Conservation (phyloP, 2,113 vertebrate genomes). For the Chloroceryle aenea region DNA sequence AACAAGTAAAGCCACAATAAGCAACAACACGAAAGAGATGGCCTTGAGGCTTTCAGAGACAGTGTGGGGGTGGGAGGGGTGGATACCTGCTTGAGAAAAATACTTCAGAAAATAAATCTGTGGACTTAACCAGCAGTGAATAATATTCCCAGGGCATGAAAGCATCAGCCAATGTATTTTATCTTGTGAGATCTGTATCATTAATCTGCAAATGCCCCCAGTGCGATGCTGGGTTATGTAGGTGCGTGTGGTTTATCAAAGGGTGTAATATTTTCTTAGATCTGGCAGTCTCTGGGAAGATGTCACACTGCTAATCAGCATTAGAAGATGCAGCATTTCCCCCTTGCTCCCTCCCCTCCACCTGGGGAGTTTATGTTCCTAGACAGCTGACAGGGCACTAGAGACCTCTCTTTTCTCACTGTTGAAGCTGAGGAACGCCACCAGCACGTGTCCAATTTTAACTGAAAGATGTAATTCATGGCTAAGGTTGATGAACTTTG, state of each 20-base stretch:
- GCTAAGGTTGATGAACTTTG: background rate
- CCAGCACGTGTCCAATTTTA: background rate
- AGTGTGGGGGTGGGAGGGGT: background rate
- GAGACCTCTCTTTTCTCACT: background rate
- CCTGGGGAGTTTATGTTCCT: background rate
- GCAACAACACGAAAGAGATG: background rate
- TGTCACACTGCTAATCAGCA: background rate
- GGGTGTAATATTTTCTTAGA: background rate
- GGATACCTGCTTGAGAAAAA: background rate
- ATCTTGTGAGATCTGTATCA: background rate
- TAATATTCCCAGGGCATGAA: background rate
- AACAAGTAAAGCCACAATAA: background rate
- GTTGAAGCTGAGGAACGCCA: background rate
- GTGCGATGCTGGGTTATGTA: background rate
- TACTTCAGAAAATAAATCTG: background rate
- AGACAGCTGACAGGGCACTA: background rate
- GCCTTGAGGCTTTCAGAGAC: background rate
- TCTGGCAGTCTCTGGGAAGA: background rate
- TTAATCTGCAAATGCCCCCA: background rate
- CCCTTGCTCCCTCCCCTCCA: background rate
- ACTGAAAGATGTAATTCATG: background rate
- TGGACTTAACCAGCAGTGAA: background rate
- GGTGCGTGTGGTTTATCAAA: background rate
- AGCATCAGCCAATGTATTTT: background rate
- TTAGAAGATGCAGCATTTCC: background rate